A percentile compares a stretch with the other conserved stretches of the same genome.
These are phyloP conservation scores for Colistium nudipinnis DNA, from an alignment of 2,113 vertebrate genomes.

Conservation along the genomic window DNA sequence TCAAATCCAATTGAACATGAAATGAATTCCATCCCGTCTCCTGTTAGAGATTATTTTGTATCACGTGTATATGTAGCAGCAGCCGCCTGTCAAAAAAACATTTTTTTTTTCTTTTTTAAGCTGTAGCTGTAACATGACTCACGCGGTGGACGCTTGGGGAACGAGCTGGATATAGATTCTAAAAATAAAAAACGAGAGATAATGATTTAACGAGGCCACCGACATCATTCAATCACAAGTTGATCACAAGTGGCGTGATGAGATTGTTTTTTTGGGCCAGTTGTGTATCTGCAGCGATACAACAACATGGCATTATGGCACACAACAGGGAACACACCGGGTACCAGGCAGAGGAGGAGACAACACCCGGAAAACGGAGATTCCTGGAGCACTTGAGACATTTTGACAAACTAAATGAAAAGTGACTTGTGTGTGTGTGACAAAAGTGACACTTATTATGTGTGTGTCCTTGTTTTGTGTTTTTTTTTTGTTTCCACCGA, in stretches of 20 bases:
- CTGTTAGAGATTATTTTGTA: constrained; percentile 30
- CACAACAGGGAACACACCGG: too few species aligned
- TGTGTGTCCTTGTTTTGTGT: constrained; percentile 3
- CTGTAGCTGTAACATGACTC: constrained; percentile 42
- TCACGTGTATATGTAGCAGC: constrained; percentile 52
- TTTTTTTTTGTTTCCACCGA: constrained; percentile 9
- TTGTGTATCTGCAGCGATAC: background rate
- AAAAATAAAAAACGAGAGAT: too few species aligned
- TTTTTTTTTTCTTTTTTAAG: constrained; percentile 33
- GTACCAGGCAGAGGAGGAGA: too few species aligned
- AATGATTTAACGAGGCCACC: constrained; percentile 40
- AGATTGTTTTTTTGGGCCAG: constrained; percentile 10
- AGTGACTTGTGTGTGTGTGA: background rate
- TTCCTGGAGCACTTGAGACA: too few species aligned
- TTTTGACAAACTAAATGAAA: background rate
- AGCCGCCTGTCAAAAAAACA: constrained; percentile 42
- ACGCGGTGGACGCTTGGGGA: constrained; percentile 29
- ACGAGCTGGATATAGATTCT: constrained; percentile 62
- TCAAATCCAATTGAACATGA: background rate
- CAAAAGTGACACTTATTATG: too few species aligned
- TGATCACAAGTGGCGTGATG: background rate
- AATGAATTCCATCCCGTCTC: background rate
- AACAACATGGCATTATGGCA: too few species aligned
- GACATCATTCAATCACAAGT: constrained; percentile 21
- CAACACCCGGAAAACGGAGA: too few species aligned